Percentiles rank a stretch among this genome's conserved stretches.
Conservation (phyloP, 1,140 invertebrate species). For the Drosophila tristis region DNA sequence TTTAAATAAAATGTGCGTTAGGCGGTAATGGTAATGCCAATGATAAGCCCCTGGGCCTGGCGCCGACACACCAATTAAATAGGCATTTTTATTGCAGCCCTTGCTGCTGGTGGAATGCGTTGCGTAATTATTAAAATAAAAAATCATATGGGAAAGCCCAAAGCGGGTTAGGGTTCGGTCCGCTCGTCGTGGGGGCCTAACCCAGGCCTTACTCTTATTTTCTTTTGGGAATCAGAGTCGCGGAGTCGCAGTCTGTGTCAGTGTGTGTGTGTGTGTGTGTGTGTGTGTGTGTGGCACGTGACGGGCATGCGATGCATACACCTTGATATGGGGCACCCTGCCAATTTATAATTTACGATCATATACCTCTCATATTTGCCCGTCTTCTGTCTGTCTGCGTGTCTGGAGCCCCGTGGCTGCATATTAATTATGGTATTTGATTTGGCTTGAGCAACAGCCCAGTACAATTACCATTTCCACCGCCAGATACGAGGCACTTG, state of each 20-base stretch:
- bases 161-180: conserved; percentile 12
- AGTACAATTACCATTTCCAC: conserved; percentile 43
- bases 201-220: conserved; percentile 19
- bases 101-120: conserved; percentile 54
- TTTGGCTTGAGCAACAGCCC: conserved; percentile 42
- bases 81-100: conserved; percentile 65
- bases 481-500: conserved; percentile 21
- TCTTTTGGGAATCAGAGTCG: not conserved
- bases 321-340: conserved; percentile 40
- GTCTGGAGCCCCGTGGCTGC: conserved; percentile 25
- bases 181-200: conserved; percentile 1
- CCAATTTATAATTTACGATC: conserved; percentile 61
- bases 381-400: not conserved
- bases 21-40: conserved; percentile 30
- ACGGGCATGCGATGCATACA: conserved; percentile 62
- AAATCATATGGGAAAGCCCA: conserved; percentile 45
- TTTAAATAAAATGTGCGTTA: conserved; percentile 75
- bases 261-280: not conserved
- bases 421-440: conserved; percentile 73
- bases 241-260: no score
- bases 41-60: conserved; percentile 60
- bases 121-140: conserved; percentile 65
- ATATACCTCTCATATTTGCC: conserved; percentile 31
- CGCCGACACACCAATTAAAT: conserved; percentile 72
- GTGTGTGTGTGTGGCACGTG: conserved; percentile 52